phyloP scores from a whole-genome alignment of 23 tunicate genomes.

The Phallusia fumigata region DNA sequence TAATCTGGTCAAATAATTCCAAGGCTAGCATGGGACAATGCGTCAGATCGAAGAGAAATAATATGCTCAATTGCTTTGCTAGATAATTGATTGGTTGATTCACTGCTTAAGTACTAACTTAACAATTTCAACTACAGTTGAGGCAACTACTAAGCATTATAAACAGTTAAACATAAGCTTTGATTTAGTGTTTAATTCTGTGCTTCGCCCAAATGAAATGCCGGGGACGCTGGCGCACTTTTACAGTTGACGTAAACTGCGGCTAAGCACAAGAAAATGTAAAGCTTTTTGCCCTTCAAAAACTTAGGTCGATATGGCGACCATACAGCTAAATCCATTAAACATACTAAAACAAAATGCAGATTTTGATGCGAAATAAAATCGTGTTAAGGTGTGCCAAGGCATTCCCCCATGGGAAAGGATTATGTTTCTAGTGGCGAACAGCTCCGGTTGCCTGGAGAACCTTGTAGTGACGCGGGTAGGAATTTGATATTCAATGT shows the following conservation, averaged over 20 bases:
- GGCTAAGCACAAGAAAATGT: too few relatives aligned
- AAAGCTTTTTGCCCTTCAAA: too few relatives aligned
- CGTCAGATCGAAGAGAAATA: neutral
- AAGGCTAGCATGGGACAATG: neutral
- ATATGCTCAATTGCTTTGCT: neutral
- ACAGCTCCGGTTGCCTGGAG: neutral
- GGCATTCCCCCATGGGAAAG: neutral
- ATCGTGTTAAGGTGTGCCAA: too few relatives aligned
- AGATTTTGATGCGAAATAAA: neutral
- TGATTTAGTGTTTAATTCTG: too few relatives aligned
- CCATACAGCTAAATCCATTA: neutral
- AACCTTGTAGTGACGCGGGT: neutral
- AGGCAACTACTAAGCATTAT: too few relatives aligned
- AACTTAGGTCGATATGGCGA: too few relatives aligned
- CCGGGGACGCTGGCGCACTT: too few relatives aligned
- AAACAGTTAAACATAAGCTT: too few relatives aligned
- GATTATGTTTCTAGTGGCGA: neutral
- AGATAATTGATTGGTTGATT: neutral
- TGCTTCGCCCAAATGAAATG: too few relatives aligned
- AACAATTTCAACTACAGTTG: too few relatives aligned
- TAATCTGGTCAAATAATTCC: conserved; percentile 9
- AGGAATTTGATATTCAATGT: neutral
- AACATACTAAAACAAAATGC: neutral
- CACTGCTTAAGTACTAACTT: too few relatives aligned
- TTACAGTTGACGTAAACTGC: too few relatives aligned